Conservation (phyloP, 1,140 invertebrate species). For the Scaptomyza graminum region DNA sequence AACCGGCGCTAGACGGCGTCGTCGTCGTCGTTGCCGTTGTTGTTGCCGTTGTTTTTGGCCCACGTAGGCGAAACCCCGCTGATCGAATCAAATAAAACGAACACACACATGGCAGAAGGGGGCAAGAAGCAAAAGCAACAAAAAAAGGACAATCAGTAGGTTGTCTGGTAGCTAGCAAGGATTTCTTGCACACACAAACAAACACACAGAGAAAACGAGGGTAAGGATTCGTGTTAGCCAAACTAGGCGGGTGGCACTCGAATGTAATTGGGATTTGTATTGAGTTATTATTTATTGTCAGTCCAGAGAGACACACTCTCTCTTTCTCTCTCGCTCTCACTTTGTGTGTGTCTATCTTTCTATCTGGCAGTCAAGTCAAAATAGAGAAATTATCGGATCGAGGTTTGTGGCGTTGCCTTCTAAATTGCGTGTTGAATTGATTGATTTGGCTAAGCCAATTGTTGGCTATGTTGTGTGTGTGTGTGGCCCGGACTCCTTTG, state of each 20-base stretch:
- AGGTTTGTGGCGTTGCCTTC: conserved; percentile 33
- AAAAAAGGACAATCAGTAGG: conserved; percentile 73
- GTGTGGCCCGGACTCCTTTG: conserved; percentile 51
- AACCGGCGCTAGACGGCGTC: conserved; percentile 63
- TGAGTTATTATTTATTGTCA: conserved; percentile 83
- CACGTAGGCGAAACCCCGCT: conserved; percentile 81
- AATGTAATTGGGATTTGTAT: conserved; percentile 82
- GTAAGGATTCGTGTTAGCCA: conserved; percentile 46
- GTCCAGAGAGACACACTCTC: conserved; percentile 6
- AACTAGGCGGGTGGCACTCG: conserved; percentile 75
- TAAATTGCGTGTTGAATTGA: conserved; percentile 78
- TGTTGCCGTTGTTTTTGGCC: conserved; percentile 25
- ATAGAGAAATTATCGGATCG: conserved; percentile 77
- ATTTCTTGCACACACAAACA: conserved; percentile 45
- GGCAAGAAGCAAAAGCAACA: neutral
- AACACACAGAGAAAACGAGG: conserved; percentile 30
- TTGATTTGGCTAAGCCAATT: conserved; percentile 69
- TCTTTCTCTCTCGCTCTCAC: no score
- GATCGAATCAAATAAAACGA: conserved; percentile 81
- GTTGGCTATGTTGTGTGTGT: conserved; percentile 18
- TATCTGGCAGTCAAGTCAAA: conserved; percentile 51
- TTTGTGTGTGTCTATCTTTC: no score
- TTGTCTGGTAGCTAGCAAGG: conserved; percentile 68
- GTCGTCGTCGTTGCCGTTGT: conserved; percentile 1
- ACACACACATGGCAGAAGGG: conserved; percentile 47